Evolutionary conservation across 1,140 invertebrate species (phyloP).

Genomic region (Drosophila persimilis): DNA sequence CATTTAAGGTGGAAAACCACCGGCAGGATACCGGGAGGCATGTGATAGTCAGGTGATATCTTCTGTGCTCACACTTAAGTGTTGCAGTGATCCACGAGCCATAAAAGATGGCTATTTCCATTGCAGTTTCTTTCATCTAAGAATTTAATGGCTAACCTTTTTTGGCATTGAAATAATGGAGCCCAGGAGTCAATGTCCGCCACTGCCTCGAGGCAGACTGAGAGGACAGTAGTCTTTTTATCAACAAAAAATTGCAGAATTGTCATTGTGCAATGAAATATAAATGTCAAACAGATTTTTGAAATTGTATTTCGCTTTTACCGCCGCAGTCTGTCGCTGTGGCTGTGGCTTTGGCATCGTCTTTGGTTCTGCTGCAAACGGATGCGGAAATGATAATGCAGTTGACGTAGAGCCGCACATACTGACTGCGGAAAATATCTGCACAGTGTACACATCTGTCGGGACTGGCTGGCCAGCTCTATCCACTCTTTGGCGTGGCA

Average conservation of each 20-base stretch:
- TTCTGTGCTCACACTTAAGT: not conserved
- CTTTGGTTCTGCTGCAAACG: constrained; percentile 52
- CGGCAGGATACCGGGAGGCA: constrained; percentile 85
- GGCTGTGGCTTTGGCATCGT: constrained; percentile 33
- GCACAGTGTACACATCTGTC: not conserved
- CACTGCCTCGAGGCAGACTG: constrained; percentile 1
- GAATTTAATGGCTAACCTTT: not conserved
- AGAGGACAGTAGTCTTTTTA: constrained; percentile 48
- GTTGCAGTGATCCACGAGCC: no score
- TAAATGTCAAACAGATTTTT: constrained; percentile 74
- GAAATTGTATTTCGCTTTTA: constrained; percentile 67
- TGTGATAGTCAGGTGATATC: constrained; percentile 55
- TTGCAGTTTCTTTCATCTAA: no score
- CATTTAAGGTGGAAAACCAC: constrained; percentile 85
- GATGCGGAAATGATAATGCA: constrained; percentile 71
- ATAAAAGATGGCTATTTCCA: no score
- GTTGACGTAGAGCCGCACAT: constrained; percentile 23
- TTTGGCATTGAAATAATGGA: not conserved
- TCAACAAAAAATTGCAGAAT: constrained; percentile 63
- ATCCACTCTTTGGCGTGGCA: not conserved
- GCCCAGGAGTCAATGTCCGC: constrained; percentile 34
- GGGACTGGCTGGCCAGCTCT: not conserved
- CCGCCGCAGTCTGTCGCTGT: constrained; percentile 21
- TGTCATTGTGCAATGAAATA: constrained; percentile 76
- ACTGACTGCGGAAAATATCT: not conserved